Base-by-base conservation (phyloP, 2,888 invertebrate species). In the Tupiocoris notatus region DNA sequence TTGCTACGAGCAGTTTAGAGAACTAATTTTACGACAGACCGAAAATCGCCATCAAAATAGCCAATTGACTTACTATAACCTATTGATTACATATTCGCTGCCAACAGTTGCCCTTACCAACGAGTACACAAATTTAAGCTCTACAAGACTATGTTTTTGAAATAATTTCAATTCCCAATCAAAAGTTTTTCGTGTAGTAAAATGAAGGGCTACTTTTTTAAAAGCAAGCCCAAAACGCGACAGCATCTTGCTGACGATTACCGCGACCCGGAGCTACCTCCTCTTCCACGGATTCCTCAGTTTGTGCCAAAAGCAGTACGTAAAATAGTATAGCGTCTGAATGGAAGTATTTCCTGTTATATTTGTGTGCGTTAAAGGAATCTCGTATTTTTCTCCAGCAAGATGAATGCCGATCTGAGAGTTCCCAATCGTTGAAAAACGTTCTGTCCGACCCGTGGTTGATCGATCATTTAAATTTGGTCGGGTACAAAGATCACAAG, bases 181-280 rank as follows among this genome's bases (percentile, higher is more conserved):
- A n/a, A n/a, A n/a, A n/a, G n/a, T n/a, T n/a, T n/a, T n/a, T n/a
- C 39, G 3, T 39, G 6, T 39, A 12, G 12, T 2, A 57, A 21
- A 23, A 73, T 73, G 73, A 73, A 63, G 18, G 73, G 73, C 0
- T 54, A n/a, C 21, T 57, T 39, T 57, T 73, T 73, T 18, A 21
- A 57, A 22, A 62, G 22, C 12, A 21, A 16, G 16, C 63, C 63
- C 7, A 39, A 25, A n/a, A 18, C 17, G 12, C 22, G 73, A 21
- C 63, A 62, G 17, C 62, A 73, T 56, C 18, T 73, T 1, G 23
- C 20, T 3, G 64, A 73, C 58, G 73, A 73, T 17, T 73, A 73
- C 23, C 62, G 73, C 0, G 73, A 73, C 17, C 73, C 73, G 16
- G 54, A 73, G 23, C 39, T 73, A 17, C 73, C 63, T 7, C 20